A percentile compares a stretch with the other conserved stretches of the same genome.
Evolutionary conservation across 2,113 vertebrate species (phyloP).

Genomic region (Puntigrus tetrazona): DNA sequence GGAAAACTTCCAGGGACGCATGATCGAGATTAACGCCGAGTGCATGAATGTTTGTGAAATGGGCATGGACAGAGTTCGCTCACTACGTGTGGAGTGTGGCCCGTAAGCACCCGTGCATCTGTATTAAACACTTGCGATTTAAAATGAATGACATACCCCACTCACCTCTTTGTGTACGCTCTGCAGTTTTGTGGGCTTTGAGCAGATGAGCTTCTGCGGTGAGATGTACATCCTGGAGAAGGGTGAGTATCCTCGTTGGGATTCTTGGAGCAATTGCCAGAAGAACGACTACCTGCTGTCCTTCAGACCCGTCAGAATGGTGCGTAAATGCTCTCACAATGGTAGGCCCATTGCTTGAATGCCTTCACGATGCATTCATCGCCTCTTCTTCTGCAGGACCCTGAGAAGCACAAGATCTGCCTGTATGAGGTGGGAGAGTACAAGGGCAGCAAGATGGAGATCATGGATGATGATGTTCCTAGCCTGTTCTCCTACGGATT

Average conservation of each 20-base stretch:
- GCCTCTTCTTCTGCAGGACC: slow-evolving; percentile 67
- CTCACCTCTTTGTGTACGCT: slow-evolving; percentile 13
- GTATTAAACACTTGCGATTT: not conserved
- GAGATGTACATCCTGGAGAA: slow-evolving; percentile 86
- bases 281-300: slow-evolving; percentile 82
- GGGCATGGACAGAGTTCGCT: slow-evolving; percentile 80
- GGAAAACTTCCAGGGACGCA: slow-evolving; percentile 85
- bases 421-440: slow-evolving; percentile 81
- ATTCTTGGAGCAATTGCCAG: slow-evolving; percentile 83
- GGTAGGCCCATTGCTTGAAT: not conserved
- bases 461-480: slow-evolving; percentile 82
- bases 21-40: slow-evolving; percentile 80
- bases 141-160: not conserved
- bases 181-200: slow-evolving; percentile 77
- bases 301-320: slow-evolving; percentile 82
- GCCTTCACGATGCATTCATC: not conserved
- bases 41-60: slow-evolving; percentile 81
- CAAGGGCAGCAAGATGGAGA: slow-evolving; percentile 86
- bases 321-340: slow-evolving; percentile 47
- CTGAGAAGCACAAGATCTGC: slow-evolving; percentile 85
- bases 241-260: slow-evolving; percentile 83
- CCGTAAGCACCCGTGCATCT: slow-evolving; percentile 71
- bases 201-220: slow-evolving; percentile 83
- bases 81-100: slow-evolving; percentile 79
- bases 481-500: slow-evolving; percentile 82